A percentile compares a stretch with the other conserved stretches of the same genome.
These are phyloP conservation scores for Harpegnathos saltator DNA, from an alignment of 1,140 invertebrate species.

Conservation along the genomic window DNA sequence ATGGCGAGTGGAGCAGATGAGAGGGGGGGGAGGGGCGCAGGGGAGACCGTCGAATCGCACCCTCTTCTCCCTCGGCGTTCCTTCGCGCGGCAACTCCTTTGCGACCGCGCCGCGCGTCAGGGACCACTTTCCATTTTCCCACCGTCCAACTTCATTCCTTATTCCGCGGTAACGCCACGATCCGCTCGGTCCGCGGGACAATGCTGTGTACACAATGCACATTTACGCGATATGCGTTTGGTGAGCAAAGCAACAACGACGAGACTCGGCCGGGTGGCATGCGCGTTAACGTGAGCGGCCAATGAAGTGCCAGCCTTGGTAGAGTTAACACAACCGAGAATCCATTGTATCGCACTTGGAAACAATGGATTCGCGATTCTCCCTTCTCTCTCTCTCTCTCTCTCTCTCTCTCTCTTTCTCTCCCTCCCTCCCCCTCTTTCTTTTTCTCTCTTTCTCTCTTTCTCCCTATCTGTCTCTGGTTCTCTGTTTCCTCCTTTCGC, in stretches of 20 bases:
- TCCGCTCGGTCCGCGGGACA: constrained; percentile 41
- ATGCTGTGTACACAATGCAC: constrained; percentile 48
- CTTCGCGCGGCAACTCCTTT: background rate
- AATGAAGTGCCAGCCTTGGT: constrained; percentile 45
- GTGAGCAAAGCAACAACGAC: constrained; percentile 58
- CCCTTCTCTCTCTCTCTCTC: background rate
- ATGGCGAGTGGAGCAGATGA: no score
- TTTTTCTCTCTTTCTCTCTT: no score
- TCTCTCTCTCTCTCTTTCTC: background rate
- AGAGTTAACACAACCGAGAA: constrained; percentile 45
- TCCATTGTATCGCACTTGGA: constrained; percentile 59
- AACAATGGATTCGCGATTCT: constrained; percentile 61
- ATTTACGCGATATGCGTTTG: constrained; percentile 52
- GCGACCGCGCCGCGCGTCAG: background rate
- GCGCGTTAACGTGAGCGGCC: constrained; percentile 60
- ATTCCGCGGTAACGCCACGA: constrained; percentile 31
- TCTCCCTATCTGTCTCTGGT: no score
- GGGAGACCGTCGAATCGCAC: constrained; percentile 7
- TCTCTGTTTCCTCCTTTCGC: background rate
- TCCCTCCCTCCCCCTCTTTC: constrained; percentile 3
- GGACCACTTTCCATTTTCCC: constrained; percentile 55
- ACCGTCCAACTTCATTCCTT: constrained; percentile 20
- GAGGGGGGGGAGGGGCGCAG: no score
- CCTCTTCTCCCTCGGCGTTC: background rate
- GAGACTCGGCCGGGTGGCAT: constrained; percentile 43